These are phyloP conservation scores for Erpobdella octoculata DNA, from an alignment of 2,888 invertebrate genomes.

Conservation along the genomic window DNA sequence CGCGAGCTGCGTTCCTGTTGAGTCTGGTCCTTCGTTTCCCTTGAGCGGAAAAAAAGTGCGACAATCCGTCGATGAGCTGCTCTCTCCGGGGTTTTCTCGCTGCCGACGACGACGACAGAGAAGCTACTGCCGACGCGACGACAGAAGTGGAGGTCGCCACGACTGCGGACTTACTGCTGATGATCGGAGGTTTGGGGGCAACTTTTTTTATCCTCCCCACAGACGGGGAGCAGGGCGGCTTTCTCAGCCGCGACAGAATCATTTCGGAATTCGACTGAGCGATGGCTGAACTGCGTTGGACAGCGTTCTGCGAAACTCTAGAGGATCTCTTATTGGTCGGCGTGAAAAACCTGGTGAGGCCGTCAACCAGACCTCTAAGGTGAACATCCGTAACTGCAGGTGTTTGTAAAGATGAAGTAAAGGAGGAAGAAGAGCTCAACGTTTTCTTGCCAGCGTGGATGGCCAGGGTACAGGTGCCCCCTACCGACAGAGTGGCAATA, in stretches of 20 bases:
- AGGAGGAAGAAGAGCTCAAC: neutral
- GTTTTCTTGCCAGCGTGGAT: neutral
- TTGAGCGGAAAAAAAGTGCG: constrained; percentile 32
- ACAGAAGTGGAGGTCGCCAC: neutral
- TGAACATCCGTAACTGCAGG: constrained; percentile 15
- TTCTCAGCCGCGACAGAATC: neutral
- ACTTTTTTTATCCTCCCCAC: neutral
- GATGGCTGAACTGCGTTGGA: constrained; percentile 24
- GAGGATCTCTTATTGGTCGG: constrained; percentile 61
- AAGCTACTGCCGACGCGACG: neutral
- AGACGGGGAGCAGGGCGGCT: neutral
- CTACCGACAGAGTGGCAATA: neutral
- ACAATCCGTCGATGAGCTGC: constrained; percentile 32
- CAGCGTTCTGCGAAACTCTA: constrained; percentile 47
- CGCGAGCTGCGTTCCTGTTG: neutral
- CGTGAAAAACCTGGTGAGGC: constrained; percentile 73
- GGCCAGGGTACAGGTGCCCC: neutral
- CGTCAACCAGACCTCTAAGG: constrained; percentile 67
- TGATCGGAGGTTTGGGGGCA: neutral
- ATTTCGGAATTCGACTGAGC: neutral
- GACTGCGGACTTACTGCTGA: too few species aligned
- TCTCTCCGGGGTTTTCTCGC: constrained; percentile 17
- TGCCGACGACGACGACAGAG: neutral
- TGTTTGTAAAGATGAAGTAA: neutral
- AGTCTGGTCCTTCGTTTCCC: constrained; percentile 28